phyloP scores from a whole-genome alignment of 2,797 vertebrate genomes.

The Mus minutoides region DNA sequence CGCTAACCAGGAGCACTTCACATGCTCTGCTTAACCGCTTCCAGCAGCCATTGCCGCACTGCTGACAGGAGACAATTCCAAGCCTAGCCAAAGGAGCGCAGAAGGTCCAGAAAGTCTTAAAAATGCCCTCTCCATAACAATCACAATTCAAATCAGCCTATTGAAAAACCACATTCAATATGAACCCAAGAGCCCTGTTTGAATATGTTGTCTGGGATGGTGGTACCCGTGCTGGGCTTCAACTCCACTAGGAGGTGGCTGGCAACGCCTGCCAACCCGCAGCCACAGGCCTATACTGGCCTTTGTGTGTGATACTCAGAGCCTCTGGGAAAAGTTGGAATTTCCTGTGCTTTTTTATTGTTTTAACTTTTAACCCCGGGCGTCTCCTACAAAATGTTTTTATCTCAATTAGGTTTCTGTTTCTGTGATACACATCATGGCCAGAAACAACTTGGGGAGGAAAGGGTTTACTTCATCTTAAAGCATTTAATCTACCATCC shows the following conservation, averaged over 20 bases:
- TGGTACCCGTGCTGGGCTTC: neutral
- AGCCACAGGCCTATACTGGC: neutral
- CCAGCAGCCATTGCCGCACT: neutral
- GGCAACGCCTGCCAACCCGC: neutral
- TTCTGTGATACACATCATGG: neutral
- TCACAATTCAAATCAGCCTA: neutral
- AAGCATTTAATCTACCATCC: neutral
- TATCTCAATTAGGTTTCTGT: neutral
- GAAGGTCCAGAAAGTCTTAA: neutral
- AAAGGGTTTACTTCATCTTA: neutral
- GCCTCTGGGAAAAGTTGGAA: neutral
- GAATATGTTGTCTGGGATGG: neutral
- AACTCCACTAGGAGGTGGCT: neutral
- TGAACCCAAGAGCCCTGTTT: neutral
- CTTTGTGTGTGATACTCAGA: neutral
- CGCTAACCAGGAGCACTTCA: slow-evolving; percentile 64
- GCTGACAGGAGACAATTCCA: slow-evolving; percentile 47
- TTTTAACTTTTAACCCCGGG: neutral
- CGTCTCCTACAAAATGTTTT: neutral
- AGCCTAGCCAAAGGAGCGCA: neutral
- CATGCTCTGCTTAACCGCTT: slow-evolving; percentile 60
- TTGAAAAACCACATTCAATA: neutral
- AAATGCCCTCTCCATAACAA: neutral
- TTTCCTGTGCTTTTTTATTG: neutral
- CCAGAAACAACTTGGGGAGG: neutral